Conservation (phyloP, 1,140 invertebrate species). For the Psilanteris sp. region DNA sequence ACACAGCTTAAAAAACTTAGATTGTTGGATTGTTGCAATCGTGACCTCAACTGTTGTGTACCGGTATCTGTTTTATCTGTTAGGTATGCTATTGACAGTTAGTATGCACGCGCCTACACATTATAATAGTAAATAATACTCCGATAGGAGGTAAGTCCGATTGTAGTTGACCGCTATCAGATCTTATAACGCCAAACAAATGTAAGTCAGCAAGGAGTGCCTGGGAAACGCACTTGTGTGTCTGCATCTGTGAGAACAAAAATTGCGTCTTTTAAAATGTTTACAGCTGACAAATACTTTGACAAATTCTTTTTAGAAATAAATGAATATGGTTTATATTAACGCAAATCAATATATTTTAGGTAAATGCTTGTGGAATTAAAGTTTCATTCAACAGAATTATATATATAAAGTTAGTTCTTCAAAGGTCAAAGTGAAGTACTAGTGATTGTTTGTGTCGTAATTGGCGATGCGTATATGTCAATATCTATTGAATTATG, state of each 20-base stretch:
- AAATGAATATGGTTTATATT: no score
- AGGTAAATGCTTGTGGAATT: no score
- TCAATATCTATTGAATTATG: no score
- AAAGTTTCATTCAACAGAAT: no score
- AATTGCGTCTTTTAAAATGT: constrained; percentile 3
- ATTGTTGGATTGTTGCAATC: constrained; percentile 66
- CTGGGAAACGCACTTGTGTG: constrained; percentile 72
- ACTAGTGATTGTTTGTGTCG: no score
- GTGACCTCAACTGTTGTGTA: constrained; percentile 64
- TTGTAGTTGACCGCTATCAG: constrained; percentile 76
- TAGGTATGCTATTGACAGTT: constrained; percentile 65
- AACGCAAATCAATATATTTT: no score
- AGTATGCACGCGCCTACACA: constrained; percentile 69
- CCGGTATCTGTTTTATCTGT: constrained; percentile 67
- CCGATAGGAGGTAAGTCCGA: constrained; percentile 71
- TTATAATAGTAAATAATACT: constrained; percentile 73
- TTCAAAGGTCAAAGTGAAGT: no score
- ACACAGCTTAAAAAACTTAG: constrained; percentile 35
- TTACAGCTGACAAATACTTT: no score
- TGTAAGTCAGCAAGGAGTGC: constrained; percentile 72
- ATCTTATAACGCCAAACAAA: constrained; percentile 66
- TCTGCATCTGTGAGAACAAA: constrained; percentile 44
- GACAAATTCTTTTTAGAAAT: no score
- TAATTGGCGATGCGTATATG: no score
- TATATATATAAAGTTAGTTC: no score